These are phyloP conservation scores for Lepeophtheirus salmonis DNA, from an alignment of 1,140 invertebrate genomes.

Conservation along the genomic window DNA sequence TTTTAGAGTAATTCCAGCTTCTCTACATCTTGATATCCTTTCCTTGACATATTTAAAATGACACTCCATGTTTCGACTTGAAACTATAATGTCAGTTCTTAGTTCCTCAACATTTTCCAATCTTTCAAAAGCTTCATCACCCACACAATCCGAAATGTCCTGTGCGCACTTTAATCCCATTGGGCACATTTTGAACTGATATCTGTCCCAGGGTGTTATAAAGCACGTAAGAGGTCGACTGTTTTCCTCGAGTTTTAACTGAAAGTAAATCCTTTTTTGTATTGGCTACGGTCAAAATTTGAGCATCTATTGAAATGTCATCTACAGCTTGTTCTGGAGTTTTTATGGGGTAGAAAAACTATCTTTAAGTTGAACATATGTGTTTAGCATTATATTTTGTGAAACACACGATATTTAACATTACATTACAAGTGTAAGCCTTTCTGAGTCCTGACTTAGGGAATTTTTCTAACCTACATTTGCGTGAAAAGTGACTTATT, in stretches of 20 bases:
- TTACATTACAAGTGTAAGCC: too few relatives aligned
- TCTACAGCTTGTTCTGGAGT: not conserved
- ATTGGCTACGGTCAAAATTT: not conserved
- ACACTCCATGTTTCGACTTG: not conserved
- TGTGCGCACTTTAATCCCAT: not conserved
- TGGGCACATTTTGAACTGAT: not conserved
- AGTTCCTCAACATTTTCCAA: not conserved
- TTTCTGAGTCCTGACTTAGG: too few relatives aligned
- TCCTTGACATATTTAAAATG: not conserved
- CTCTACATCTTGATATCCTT: not conserved
- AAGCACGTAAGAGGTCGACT: not conserved
- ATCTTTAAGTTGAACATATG: too few relatives aligned
- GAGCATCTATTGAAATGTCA: not conserved
- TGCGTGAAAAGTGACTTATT: too few relatives aligned
- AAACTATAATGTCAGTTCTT: not conserved
- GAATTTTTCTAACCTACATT: too few relatives aligned
- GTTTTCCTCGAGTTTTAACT: not conserved
- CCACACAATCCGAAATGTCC: not conserved
- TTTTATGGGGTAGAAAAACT: too few relatives aligned
- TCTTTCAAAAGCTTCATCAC: not conserved
- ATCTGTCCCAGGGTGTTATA: not conserved
- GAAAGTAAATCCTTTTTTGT: not conserved
- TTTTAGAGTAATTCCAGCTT: not conserved
- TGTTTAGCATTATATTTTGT: too few relatives aligned
- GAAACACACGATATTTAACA: too few relatives aligned